A percentile compares a stretch with the other conserved stretches of the same genome.
Conservation (phyloP, 2,888 invertebrate genomes). For the Zygothrica quintamaculata region DNA sequence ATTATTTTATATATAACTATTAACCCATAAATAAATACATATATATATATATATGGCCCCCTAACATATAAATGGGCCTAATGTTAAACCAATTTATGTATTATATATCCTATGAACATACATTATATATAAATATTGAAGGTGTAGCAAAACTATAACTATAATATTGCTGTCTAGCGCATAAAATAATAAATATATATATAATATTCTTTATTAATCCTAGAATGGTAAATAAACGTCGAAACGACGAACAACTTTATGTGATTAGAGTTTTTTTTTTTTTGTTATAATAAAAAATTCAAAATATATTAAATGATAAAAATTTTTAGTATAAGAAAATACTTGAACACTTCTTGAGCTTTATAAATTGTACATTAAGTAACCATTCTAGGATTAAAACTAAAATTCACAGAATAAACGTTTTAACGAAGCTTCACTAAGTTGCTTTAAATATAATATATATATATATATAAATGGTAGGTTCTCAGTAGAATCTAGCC, state of each 20-base stretch:
- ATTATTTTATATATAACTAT: conserved; percentile 5
- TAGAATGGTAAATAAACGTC: too few relatives aligned
- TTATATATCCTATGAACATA: not conserved
- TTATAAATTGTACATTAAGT: not conserved
- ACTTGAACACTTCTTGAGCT: too few relatives aligned
- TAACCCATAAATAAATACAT: not conserved
- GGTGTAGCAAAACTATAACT: not conserved
- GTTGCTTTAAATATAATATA: too few relatives aligned
- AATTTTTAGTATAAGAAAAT: too few relatives aligned
- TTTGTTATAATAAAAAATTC: too few relatives aligned
- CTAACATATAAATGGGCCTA: not conserved
- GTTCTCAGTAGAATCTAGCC: conserved; percentile 69
- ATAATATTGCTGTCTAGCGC: not conserved
- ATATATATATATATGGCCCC: not conserved
- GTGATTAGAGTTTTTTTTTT: too few relatives aligned
- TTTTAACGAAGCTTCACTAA: too few relatives aligned
- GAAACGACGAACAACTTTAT: too few relatives aligned
- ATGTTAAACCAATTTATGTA: not conserved
- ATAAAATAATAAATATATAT: too few relatives aligned
- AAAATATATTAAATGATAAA: too few relatives aligned
- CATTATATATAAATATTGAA: not conserved
- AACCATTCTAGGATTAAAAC: conserved; percentile 30
- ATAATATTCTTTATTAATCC: too few relatives aligned
- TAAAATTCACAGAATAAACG: not conserved
- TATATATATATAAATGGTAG: conserved; percentile 22